These are phyloP conservation scores for Troides aeacus DNA, from an alignment of 2,888 invertebrate species.

Conservation along the genomic window DNA sequence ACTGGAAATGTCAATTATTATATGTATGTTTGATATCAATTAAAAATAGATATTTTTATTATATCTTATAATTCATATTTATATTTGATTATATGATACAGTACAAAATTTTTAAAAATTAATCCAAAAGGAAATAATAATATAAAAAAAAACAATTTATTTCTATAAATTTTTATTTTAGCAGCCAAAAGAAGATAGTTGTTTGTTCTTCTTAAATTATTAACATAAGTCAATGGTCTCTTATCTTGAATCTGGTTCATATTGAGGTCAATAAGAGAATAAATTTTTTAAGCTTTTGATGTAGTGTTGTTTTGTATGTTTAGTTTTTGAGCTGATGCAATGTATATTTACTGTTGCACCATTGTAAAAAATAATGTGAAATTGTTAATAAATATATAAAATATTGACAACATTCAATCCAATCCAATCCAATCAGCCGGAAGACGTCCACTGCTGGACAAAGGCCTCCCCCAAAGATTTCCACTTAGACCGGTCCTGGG, in stretches of 20 bases:
- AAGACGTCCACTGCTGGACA: no score
- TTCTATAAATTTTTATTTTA: background rate
- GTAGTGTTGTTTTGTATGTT: background rate
- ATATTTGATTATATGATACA: no score
- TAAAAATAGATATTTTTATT: no score
- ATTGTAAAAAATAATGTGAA: background rate
- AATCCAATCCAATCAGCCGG: no score
- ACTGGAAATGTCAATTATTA: background rate
- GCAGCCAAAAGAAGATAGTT: background rate
- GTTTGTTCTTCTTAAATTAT: background rate
- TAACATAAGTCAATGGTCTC: conserved; percentile 23
- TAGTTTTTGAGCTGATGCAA: conserved; percentile 6
- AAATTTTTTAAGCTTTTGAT: conserved; percentile 12
- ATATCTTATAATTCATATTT: no score
- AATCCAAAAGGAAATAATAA: no score
- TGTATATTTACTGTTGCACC: background rate
- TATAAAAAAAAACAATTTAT: background rate
- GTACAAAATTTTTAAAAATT: no score
- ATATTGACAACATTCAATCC: no score
- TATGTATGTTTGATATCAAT: no score
- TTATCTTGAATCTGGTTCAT: conserved; percentile 15
- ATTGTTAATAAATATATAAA: background rate
- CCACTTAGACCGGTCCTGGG: no score
- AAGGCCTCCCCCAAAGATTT: no score
- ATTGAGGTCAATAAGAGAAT: conserved; percentile 26